These are phyloP conservation scores for Neodiprion pinetum DNA, from an alignment of 1,140 invertebrate species.

Conservation along the genomic window DNA sequence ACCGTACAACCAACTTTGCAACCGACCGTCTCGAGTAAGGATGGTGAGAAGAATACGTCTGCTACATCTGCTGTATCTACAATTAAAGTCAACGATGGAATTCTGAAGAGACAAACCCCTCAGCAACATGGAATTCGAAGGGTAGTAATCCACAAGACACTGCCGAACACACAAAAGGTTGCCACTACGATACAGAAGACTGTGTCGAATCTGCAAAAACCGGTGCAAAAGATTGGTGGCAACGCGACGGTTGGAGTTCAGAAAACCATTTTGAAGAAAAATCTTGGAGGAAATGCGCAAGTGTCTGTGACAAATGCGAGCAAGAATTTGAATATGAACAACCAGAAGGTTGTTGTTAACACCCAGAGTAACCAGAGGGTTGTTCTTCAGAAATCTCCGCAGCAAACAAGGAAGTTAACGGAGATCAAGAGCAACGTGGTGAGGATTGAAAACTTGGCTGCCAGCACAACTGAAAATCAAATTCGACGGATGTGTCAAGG, in stretches of 20 bases:
- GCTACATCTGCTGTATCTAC: background rate
- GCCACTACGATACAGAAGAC: slow-evolving; percentile 42
- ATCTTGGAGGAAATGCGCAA: slow-evolving; percentile 9
- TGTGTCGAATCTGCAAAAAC: slow-evolving; percentile 41
- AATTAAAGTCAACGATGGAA: background rate
- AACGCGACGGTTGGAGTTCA: slow-evolving; percentile 18
- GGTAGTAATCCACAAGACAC: slow-evolving; percentile 44
- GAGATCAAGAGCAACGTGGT: slow-evolving; percentile 58
- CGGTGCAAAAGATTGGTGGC: slow-evolving; percentile 22
- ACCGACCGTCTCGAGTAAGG: background rate
- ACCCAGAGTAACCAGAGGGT: slow-evolving; percentile 51
- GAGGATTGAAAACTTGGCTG: slow-evolving; percentile 63
- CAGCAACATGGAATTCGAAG: slow-evolving; percentile 29
- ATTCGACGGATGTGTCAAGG: slow-evolving; percentile 64
- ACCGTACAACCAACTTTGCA: slow-evolving; percentile 33
- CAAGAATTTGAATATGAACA: background rate
- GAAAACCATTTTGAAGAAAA: slow-evolving; percentile 9
- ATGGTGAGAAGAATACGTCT: slow-evolving; percentile 18
- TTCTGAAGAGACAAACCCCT: slow-evolving; percentile 4
- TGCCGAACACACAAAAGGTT: slow-evolving; percentile 35
- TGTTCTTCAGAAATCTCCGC: slow-evolving; percentile 49
- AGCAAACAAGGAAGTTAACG: slow-evolving; percentile 32
- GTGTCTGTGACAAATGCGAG: slow-evolving; percentile 4
- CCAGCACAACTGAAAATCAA: slow-evolving; percentile 61
- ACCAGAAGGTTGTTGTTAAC: slow-evolving; percentile 29